A percentile compares a stretch with the other conserved stretches of the same genome.
These are phyloP conservation scores for Alcis repandata DNA, from an alignment of 2,888 invertebrate genomes.

Conservation along the genomic window DNA sequence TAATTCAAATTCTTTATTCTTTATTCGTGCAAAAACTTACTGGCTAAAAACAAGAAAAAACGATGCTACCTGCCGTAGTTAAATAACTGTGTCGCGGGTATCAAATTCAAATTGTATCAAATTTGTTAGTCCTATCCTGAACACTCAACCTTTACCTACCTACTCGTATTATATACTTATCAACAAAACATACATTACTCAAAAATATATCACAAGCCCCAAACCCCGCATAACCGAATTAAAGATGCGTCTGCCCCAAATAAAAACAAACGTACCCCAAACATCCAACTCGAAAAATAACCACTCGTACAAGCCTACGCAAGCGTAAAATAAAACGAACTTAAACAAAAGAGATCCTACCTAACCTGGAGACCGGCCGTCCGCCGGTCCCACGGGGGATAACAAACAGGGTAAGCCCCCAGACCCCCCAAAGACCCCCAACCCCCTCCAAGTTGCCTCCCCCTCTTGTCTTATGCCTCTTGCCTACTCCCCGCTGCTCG, in stretches of 20 bases:
- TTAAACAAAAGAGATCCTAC: slow-evolving; percentile 77
- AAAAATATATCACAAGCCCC: background rate
- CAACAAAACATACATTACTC: background rate
- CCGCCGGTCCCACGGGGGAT: slow-evolving; percentile 33
- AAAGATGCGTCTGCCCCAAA: slow-evolving; percentile 34
- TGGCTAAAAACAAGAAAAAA: too few relatives aligned
- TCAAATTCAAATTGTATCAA: too few relatives aligned
- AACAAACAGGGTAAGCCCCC: slow-evolving; percentile 50
- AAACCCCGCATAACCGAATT: slow-evolving; percentile 32
- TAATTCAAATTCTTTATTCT: too few relatives aligned
- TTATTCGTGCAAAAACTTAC: too few relatives aligned
- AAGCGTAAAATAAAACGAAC: slow-evolving; percentile 72
- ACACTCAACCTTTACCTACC: too few relatives aligned
- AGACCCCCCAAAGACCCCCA: slow-evolving; percentile 31
- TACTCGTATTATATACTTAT: too few relatives aligned
- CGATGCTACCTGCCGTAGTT: too few relatives aligned
- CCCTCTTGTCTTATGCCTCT: slow-evolving; percentile 60
- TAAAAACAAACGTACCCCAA: slow-evolving; percentile 42
- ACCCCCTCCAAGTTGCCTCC: slow-evolving; percentile 42
- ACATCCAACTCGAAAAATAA: slow-evolving; percentile 48
- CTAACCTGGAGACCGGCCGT: slow-evolving; percentile 60
- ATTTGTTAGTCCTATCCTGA: too few relatives aligned
- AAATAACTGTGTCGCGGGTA: too few relatives aligned
- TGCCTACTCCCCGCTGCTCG: slow-evolving; percentile 69
- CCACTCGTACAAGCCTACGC: slow-evolving; percentile 51